phyloP scores from a whole-genome alignment of 1,140 invertebrate species.

The Psilanteris sp. region DNA sequence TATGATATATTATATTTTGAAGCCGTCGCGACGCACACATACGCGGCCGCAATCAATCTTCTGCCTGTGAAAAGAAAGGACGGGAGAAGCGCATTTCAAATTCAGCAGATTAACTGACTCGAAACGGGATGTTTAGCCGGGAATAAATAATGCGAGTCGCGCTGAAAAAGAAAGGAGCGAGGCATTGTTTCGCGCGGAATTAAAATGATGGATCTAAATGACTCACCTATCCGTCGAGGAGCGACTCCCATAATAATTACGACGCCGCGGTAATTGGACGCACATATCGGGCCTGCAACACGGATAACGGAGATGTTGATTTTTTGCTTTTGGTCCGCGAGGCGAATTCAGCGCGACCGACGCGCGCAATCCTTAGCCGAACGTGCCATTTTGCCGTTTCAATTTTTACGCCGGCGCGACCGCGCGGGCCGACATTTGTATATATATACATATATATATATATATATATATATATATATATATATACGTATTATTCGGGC shows the following conservation, averaged over 20 bases:
- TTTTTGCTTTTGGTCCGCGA: conserved; percentile 36
- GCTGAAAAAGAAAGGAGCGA: conserved; percentile 17
- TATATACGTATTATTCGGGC: no score
- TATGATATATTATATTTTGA: conserved; percentile 52
- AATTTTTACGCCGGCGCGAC: neutral
- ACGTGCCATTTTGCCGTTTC: conserved; percentile 9
- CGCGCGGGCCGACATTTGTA: no score
- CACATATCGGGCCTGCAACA: conserved; percentile 29
- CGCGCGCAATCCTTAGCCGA: no score
- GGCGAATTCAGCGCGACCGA: no score
- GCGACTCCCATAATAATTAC: conserved; percentile 47
- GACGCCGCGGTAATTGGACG: neutral
- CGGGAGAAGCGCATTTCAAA: conserved; percentile 37
- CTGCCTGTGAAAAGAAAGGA: conserved; percentile 36
- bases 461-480: no score
- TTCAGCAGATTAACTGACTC: conserved; percentile 52
- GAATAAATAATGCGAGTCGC: conserved; percentile 47
- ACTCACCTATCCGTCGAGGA: conserved; percentile 35
- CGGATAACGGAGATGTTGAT: conserved; percentile 7
- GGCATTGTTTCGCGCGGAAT: conserved; percentile 39
- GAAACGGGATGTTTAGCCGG: conserved; percentile 44
- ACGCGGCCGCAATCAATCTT: conserved; percentile 49
- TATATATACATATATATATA: no score
- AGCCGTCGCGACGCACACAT: conserved; percentile 33
- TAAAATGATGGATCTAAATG: conserved; percentile 46